phyloP scores from a whole-genome alignment of 2,888 invertebrate genomes.

The Lissonota sp. region DNA sequence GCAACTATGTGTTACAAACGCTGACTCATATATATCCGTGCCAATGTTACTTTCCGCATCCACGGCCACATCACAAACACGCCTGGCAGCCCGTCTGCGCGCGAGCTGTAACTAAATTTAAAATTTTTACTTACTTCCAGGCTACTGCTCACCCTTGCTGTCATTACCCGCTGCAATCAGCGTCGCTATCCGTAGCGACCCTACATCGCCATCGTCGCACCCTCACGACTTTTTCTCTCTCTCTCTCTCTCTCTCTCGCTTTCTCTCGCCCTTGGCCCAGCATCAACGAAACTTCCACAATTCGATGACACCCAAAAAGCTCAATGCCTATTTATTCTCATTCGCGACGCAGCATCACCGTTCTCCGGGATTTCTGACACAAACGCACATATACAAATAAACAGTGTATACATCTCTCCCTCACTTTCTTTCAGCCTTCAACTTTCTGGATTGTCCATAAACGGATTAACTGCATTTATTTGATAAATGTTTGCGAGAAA shows the following conservation, averaged over 20 bases:
- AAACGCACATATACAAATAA: conserved; percentile 46
- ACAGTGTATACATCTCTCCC: conserved; percentile 56
- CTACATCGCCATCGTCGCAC: conserved; percentile 61
- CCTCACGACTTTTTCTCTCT: conserved; percentile 51
- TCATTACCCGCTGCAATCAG: conserved; percentile 84
- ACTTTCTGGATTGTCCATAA: conserved; percentile 75
- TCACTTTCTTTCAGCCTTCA: conserved; percentile 40
- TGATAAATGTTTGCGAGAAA: conserved; percentile 74
- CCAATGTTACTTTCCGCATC: conserved; percentile 69
- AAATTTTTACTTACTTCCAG: conserved; percentile 84
- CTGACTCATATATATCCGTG: conserved; percentile 79
- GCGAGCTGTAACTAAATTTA: conserved; percentile 83
- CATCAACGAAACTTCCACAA: conserved; percentile 57
- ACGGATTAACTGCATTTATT: conserved; percentile 81
- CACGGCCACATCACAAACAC: conserved; percentile 77
- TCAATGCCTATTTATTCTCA: conserved; percentile 37
- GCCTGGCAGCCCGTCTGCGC: conserved; percentile 71
- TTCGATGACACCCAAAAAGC: conserved; percentile 55
- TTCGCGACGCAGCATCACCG: conserved; percentile 24
- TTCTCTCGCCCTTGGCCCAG: conserved; percentile 41
- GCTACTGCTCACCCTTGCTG: conserved; percentile 83
- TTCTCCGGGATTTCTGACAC: conserved; percentile 52
- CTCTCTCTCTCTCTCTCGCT: conserved; percentile 9
- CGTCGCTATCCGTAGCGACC: conserved; percentile 72
- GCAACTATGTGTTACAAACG: conserved; percentile 60